Percentiles rank a stretch among this genome's conserved stretches.
These are phyloP conservation scores for Brachypodius melanocephalos DNA, from an alignment of 2,113 vertebrate species.

Conservation along the genomic window DNA sequence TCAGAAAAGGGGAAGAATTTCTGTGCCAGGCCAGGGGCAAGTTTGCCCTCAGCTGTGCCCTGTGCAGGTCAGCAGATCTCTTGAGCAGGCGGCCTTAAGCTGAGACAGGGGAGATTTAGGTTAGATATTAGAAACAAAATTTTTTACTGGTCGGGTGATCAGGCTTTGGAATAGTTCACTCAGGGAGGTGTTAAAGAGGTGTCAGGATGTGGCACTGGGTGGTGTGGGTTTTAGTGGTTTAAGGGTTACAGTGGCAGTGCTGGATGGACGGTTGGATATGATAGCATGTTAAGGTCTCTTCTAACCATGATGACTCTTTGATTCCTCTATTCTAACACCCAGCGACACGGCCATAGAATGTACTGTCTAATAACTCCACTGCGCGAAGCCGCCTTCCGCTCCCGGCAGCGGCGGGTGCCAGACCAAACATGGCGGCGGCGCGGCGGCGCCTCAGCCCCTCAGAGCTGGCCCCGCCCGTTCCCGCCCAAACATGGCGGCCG, in stretches of 20 bases:
- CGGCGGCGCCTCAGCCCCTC: not conserved
- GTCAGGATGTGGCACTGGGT: not conserved
- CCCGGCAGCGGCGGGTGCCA: fast-evolving
- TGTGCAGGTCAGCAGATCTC: not conserved
- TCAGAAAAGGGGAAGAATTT: not conserved
- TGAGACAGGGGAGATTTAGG: not conserved
- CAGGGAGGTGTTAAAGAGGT: not conserved
- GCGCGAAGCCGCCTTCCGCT: fast-evolving
- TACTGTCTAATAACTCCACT: not conserved
- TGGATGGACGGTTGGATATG: too few relatives aligned
- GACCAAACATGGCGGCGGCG: not conserved
- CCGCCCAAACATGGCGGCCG: conserved; percentile 20
- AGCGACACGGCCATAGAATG: not conserved
- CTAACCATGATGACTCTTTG: not conserved
- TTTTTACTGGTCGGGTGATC: fast-evolving
- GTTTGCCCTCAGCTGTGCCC: too few relatives aligned
- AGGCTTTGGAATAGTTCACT: not conserved
- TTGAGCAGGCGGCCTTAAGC: not conserved
- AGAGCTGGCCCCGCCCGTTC: not conserved
- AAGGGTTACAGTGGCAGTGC: not conserved
- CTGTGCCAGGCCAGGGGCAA: fast-evolving
- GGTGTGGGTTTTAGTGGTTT: not conserved
- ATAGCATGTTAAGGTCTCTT: not conserved
- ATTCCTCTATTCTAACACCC: not conserved
- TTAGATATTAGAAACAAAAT: not conserved